Percentiles rank a stretch among this genome's conserved stretches.
Conservation (phyloP, 2,797 vertebrate species). For the Rhynchotus rufescens region DNA sequence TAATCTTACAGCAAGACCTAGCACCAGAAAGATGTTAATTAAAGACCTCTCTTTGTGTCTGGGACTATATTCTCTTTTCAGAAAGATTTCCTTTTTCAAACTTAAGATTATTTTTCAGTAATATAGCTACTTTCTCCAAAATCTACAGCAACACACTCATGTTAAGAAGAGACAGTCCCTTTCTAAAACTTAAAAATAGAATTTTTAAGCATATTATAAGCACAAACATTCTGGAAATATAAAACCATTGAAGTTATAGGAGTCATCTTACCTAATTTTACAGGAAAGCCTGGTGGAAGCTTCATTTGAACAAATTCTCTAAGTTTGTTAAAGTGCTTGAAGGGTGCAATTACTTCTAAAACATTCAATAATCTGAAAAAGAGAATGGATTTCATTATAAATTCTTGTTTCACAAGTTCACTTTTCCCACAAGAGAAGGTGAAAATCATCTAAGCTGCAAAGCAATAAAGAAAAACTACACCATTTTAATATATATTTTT, state of each 20-base stretch:
- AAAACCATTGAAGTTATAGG: neutral
- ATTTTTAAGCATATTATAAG: fast-evolving
- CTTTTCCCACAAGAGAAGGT: neutral
- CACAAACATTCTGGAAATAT: fast-evolving
- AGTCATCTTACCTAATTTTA: slow-evolving; percentile 91
- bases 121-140: neutral
- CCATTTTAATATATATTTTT: fast-evolving
- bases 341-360: slow-evolving; percentile 97
- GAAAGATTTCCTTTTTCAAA: neutral
- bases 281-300: slow-evolving; percentile 98
- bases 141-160: neutral
- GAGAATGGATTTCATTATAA: neutral
- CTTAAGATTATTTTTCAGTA: neutral
- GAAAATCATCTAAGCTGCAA: neutral
- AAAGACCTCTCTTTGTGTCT: neutral
- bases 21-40: fast-evolving
- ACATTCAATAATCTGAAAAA: slow-evolving; percentile 94
- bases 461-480: neutral
- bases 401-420: neutral
- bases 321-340: slow-evolving; percentile 99
- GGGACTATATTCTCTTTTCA: neutral
- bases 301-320: slow-evolving; percentile 99
- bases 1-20: neutral
- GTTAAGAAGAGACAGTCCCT: fast-evolving
- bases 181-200: neutral